Conservation (phyloP, 2,888 invertebrate genomes). For the Pristionchus fissidentatus region DNA sequence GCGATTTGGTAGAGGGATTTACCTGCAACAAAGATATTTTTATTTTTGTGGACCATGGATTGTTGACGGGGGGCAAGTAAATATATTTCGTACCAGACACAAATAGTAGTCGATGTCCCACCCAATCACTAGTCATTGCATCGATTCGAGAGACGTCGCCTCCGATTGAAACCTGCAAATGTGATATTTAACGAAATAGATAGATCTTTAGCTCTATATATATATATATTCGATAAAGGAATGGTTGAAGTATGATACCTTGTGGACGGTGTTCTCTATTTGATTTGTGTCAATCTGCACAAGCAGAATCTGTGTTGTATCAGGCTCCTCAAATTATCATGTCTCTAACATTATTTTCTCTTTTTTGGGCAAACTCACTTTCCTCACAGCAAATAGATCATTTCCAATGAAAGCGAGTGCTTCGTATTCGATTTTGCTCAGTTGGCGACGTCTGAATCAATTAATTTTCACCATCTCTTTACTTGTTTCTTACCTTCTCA, state of each 20-base stretch:
- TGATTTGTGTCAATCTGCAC: slow-evolving; percentile 71
- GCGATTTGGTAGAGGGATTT: slow-evolving; percentile 58
- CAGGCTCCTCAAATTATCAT: slow-evolving; percentile 59
- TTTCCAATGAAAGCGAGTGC: slow-evolving; percentile 72
- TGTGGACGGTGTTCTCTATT: slow-evolving; percentile 64
- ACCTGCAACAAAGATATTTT: not conserved
- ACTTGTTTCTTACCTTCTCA: slow-evolving; percentile 45
- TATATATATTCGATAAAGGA: not conserved
- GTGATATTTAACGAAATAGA: too few relatives aligned
- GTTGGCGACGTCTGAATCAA: slow-evolving; percentile 7
- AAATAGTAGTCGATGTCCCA: slow-evolving; percentile 71
- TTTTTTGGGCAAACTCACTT: slow-evolving; percentile 28
- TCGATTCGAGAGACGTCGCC: slow-evolving; percentile 69
- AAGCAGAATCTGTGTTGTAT: slow-evolving; percentile 66
- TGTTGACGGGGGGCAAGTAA: too few relatives aligned
- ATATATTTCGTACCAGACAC: slow-evolving; percentile 65
- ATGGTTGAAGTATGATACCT: slow-evolving; percentile 50
- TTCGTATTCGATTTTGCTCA: slow-evolving; percentile 65
- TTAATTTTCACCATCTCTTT: not conserved
- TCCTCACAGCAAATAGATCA: slow-evolving; percentile 71
- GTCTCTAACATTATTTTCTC: too few relatives aligned
- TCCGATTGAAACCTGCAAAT: slow-evolving; percentile 62
- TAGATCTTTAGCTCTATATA: not conserved
- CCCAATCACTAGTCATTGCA: slow-evolving; percentile 75
- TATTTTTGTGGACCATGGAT: not conserved